These are phyloP conservation scores for Perca flavescens DNA, from an alignment of 2,113 vertebrate genomes.

Conservation along the genomic window DNA sequence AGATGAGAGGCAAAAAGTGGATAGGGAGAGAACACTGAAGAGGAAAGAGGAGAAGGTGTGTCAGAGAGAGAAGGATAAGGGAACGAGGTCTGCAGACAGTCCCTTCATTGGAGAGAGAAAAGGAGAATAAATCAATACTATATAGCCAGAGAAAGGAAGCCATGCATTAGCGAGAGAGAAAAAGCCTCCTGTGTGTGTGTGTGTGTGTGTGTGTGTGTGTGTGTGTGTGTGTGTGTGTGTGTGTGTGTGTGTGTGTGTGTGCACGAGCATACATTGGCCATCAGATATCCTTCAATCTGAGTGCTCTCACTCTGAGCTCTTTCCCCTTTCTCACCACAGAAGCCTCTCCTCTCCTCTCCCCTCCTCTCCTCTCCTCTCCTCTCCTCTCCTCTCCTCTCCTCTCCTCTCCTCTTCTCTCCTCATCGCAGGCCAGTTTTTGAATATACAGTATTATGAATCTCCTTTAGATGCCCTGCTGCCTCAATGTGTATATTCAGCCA, in stretches of 20 bases:
- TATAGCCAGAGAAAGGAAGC: slow-evolving; percentile 73
- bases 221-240: slow-evolving; percentile 21
- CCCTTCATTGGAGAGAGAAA: slow-evolving; percentile 32
- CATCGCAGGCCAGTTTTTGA: not conserved
- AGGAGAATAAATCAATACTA: slow-evolving; percentile 75
- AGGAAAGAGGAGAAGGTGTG: slow-evolving; percentile 2
- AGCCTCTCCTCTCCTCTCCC: not conserved
- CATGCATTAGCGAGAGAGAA: slow-evolving; percentile 78
- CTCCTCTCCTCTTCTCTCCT: no score
- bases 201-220: not conserved
- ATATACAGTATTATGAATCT: slow-evolving; percentile 5
- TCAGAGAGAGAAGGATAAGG: slow-evolving; percentile 3
- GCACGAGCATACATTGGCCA: slow-evolving; percentile 27
- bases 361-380: not conserved
- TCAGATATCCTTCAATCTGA: slow-evolving; percentile 72
- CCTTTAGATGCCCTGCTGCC: slow-evolving; percentile 4
- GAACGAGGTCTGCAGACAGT: slow-evolving; percentile 27
- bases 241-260: slow-evolving; percentile 2
- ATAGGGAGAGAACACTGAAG: not conserved
- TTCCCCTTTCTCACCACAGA: slow-evolving; percentile 26
- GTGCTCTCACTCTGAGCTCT: slow-evolving; percentile 48
- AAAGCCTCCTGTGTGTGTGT: slow-evolving; percentile 57
- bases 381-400: not conserved
- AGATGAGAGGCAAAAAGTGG: slow-evolving; percentile 23
- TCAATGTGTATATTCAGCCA: slow-evolving; percentile 16